Evolutionary conservation across 2,888 invertebrate genomes (phyloP).

Genomic region (Koerneria pararmatus): DNA sequence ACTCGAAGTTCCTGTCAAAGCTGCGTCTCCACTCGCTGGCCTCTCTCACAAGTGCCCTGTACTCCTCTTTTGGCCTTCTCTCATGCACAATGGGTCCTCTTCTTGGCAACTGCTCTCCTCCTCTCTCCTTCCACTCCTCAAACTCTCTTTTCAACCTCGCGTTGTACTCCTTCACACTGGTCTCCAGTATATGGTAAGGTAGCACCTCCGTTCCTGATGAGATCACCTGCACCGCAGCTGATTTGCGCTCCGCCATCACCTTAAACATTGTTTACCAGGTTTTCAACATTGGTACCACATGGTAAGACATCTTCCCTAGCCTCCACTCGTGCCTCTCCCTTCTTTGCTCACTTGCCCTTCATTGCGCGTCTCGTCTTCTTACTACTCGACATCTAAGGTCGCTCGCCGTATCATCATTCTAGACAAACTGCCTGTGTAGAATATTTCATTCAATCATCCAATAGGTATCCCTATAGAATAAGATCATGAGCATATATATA

Average conservation of each 20-base stretch:
- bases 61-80: not conserved
- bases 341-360: too few relatives aligned
- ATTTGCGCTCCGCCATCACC: slow-evolving; percentile 15
- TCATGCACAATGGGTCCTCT: slow-evolving; percentile 28
- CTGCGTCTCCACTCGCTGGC: not conserved
- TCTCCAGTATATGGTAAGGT: not conserved
- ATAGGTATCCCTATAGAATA: too few relatives aligned
- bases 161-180: slow-evolving; percentile 23
- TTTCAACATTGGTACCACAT: not conserved
- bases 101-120: slow-evolving; percentile 10
- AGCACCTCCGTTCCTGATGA: slow-evolving; percentile 8
- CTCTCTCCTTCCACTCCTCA: slow-evolving; percentile 11
- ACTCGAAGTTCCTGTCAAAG: not conserved
- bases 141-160: slow-evolving; percentile 18
- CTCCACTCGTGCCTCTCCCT: too few relatives aligned
- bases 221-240: not conserved
- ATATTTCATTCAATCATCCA: too few relatives aligned
- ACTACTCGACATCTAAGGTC: too few relatives aligned
- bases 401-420: too few relatives aligned
- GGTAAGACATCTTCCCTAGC: not conserved
- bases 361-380: too few relatives aligned
- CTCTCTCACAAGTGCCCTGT: slow-evolving; percentile 1
- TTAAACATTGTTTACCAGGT: not conserved
- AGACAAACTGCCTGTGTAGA: too few relatives aligned
- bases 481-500: too few relatives aligned